Percentiles rank a stretch among this genome's conserved stretches.
phyloP scores from a whole-genome alignment of 2,888 invertebrate genomes.

The Sialis fuliginosa region DNA sequence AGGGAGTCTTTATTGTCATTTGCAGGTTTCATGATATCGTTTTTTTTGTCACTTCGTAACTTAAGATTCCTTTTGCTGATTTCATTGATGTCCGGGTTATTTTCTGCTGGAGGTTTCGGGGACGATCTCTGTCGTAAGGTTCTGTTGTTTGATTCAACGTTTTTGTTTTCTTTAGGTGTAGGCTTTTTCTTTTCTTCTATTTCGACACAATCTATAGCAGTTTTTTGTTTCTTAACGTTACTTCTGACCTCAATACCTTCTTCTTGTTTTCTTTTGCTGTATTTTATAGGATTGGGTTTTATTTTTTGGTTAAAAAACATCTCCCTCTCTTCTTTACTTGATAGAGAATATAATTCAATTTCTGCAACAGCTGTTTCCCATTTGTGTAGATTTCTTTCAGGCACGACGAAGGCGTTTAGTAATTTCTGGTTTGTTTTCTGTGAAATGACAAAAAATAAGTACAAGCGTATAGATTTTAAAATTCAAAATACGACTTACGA shows the following conservation, averaged over 20 bases:
- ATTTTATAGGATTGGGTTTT: constrained; percentile 10
- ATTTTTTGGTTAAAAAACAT: constrained; percentile 26
- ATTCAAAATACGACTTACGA: constrained; percentile 19
- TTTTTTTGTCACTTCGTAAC: too few relatives aligned
- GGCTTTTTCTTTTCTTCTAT: neutral
- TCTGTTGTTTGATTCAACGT: neutral
- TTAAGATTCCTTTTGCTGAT: constrained; percentile 16
- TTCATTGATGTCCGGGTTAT: neutral
- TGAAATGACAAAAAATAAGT: too few relatives aligned
- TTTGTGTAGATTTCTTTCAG: constrained; percentile 30
- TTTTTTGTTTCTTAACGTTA: constrained; percentile 9
- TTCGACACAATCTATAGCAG: too few relatives aligned
- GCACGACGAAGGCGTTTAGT: neutral
- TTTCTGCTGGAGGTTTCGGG: constrained; percentile 3
- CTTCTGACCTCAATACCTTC: constrained; percentile 1
- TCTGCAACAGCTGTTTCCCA: constrained; percentile 65
- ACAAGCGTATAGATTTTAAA: too few relatives aligned
- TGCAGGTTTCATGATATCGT: too few relatives aligned
- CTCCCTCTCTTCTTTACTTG: constrained; percentile 36
- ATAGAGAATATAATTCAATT: constrained; percentile 43
- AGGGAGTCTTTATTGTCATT: neutral
- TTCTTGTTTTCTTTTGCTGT: neutral
- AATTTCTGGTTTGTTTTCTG: neutral
- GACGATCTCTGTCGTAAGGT: neutral
- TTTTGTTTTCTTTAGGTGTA: constrained; percentile 17